Evolutionary conservation across 2,113 vertebrate genomes (phyloP).

Genomic region (Butastur rufipennis): DNA sequence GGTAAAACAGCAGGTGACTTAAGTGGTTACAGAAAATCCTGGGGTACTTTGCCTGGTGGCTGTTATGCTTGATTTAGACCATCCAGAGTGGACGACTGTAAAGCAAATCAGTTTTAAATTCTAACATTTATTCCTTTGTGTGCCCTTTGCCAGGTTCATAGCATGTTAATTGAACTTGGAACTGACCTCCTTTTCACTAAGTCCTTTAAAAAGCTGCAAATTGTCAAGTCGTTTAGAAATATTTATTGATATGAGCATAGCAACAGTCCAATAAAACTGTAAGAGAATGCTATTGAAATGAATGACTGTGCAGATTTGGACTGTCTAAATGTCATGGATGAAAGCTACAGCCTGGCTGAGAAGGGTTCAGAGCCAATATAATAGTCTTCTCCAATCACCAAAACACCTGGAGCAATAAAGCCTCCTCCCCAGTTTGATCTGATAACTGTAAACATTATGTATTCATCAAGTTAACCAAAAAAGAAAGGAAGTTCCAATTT

Average conservation of each 20-base stretch:
- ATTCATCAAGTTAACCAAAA: background rate
- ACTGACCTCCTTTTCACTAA: slow-evolving; percentile 22
- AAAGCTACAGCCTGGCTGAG: background rate
- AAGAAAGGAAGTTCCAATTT: background rate
- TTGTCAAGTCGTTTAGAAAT: slow-evolving; percentile 14
- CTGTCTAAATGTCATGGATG: background rate
- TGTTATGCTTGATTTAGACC: slow-evolving; percentile 73
- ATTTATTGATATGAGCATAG: slow-evolving; percentile 28
- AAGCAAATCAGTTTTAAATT: slow-evolving; percentile 60
- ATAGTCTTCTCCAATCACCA: background rate
- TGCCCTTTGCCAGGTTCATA: slow-evolving; percentile 23
- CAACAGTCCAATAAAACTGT: slow-evolving; percentile 11
- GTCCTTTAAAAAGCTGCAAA: background rate
- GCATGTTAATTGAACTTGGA: slow-evolving; percentile 20
- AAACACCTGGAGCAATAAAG: background rate
- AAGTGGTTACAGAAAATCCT: slow-evolving; percentile 59
- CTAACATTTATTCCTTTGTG: slow-evolving; percentile 15
- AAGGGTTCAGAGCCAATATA: background rate
- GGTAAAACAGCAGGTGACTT: slow-evolving; percentile 80
- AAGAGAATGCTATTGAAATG: background rate
- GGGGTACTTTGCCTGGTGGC: slow-evolving; percentile 67
- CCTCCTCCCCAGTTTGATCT: background rate
- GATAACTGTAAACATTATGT: background rate
- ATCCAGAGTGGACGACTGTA: slow-evolving; percentile 52
- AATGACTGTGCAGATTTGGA: background rate